Conservation (phyloP, 1,140 invertebrate genomes). For the Neotoxoptera formosana region DNA sequence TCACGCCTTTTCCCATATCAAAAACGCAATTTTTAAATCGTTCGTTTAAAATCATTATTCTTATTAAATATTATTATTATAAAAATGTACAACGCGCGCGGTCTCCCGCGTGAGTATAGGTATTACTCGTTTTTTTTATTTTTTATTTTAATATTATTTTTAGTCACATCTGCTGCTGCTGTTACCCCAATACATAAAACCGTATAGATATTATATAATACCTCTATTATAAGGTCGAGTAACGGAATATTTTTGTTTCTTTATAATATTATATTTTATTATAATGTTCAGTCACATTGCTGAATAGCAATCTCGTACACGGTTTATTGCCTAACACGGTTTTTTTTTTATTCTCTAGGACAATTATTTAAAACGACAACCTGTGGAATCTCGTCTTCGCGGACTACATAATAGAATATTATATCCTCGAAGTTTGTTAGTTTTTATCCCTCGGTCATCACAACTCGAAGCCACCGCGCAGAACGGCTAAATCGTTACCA, state of each 20-base stretch:
- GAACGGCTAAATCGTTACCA: background rate
- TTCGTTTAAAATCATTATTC: background rate
- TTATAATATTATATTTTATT: too few relatives aligned
- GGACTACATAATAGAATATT: background rate
- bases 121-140: background rate
- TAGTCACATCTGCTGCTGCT: background rate
- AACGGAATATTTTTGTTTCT: constrained; percentile 30
- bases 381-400: background rate
- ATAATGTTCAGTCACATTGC: background rate
- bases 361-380: background rate
- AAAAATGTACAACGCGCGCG: background rate
- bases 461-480: background rate
- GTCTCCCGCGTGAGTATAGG: too few relatives aligned
- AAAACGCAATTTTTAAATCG: background rate
- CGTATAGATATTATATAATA: background rate
- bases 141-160: background rate
- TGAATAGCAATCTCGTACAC: background rate
- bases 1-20: background rate
- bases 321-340: background rate
- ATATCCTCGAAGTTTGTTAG: background rate
- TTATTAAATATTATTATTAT: constrained; percentile 5
- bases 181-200: background rate
- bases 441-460: background rate
- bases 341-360: constrained; percentile 20
- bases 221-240: constrained; percentile 3